Conservation (phyloP, 2,888 invertebrate species). For the Phymatocera aterrima region DNA sequence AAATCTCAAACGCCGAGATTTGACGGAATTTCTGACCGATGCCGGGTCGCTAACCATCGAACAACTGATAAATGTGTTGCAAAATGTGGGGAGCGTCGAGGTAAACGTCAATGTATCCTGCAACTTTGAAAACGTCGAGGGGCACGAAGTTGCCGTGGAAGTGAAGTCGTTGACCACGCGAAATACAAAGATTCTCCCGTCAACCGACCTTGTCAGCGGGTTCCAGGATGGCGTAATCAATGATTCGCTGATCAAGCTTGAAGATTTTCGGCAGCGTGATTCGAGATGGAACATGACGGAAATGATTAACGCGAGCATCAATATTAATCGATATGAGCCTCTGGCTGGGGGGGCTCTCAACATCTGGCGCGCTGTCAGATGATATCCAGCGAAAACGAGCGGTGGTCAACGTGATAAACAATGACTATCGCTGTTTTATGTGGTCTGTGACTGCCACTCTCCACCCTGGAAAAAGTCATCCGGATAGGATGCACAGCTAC, state of each 20-base stretch:
- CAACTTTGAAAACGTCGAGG: constrained; percentile 30
- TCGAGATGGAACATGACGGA: constrained; percentile 55
- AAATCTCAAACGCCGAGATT: constrained; percentile 19
- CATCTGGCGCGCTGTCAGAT: constrained; percentile 51
- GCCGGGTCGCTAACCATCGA: neutral
- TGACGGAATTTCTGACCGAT: constrained; percentile 27
- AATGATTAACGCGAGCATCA: constrained; percentile 46
- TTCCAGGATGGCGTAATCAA: constrained; percentile 49
- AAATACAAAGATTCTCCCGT: constrained; percentile 51
- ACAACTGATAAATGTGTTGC: neutral
- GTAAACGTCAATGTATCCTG: constrained; percentile 41
- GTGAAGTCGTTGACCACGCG: constrained; percentile 55
- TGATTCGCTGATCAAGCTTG: constrained; percentile 50
- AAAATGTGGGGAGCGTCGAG: constrained; percentile 12
- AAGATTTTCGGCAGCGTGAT: constrained; percentile 57
- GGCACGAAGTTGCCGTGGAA: constrained; percentile 32
- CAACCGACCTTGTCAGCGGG: constrained; percentile 52
- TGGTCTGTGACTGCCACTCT: constrained; percentile 53
- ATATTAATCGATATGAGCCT: constrained; percentile 49
- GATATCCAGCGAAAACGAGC: constrained; percentile 52
- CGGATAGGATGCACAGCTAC: constrained; percentile 47
- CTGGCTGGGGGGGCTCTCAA: constrained; percentile 50
- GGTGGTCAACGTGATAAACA: constrained; percentile 56
- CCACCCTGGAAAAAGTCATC: constrained; percentile 44
- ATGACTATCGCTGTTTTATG: constrained; percentile 54